A percentile compares a stretch with the other conserved stretches of the same genome.
phyloP scores from a whole-genome alignment of 1,140 invertebrate species.

The Megalonaias nervosa region DNA sequence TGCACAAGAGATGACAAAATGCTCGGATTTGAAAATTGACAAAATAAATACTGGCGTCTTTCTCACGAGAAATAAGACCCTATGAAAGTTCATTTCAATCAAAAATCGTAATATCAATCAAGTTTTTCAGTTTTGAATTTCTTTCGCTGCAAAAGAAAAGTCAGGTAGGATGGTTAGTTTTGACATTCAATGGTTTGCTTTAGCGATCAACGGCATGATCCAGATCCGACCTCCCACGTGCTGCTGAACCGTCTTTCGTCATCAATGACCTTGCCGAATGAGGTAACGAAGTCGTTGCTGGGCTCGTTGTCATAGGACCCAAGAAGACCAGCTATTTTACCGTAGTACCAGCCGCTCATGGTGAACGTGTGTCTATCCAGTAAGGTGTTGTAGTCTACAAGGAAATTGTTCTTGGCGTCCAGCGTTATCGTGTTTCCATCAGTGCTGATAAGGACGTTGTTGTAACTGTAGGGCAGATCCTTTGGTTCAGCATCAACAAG shows the following conservation, averaged over 20 bases:
- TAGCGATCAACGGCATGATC: constrained; percentile 18
- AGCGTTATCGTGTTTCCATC: constrained; percentile 63
- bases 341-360: constrained; percentile 78
- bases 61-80: no score
- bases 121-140: no score
- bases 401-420: constrained; percentile 64
- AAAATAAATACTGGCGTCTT: no score
- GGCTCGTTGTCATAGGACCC: constrained; percentile 91
- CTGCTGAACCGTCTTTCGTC: constrained; percentile 62
- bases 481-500: constrained; percentile 64
- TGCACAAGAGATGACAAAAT: no score
- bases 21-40: no score
- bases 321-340: constrained; percentile 86
- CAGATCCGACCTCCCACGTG: constrained; percentile 41
- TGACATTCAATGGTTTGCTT: neutral
- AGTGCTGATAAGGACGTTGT: constrained; percentile 54
- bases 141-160: no score
- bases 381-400: constrained; percentile 50
- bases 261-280: constrained; percentile 66
- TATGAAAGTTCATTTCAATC: no score
- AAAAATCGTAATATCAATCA: no score
- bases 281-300: constrained; percentile 84
- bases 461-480: constrained; percentile 78
- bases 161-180: no score
- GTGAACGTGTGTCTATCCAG: constrained; percentile 65